Base-by-base conservation (phyloP, 2,113 vertebrate species). In the Scatophagus argus region DNA sequence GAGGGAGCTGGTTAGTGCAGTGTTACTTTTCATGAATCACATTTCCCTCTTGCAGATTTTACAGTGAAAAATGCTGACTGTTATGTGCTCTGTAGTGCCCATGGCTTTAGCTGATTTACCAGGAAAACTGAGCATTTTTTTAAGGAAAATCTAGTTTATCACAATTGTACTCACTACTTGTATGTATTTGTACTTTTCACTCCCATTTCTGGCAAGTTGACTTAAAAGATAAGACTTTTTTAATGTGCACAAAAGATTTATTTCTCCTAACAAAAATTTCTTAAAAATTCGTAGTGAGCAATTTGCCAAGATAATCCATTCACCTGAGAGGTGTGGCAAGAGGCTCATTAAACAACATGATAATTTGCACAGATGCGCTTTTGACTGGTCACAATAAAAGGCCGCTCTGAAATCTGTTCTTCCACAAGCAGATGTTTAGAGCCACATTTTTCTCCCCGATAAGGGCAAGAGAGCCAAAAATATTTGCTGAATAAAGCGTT, bases 11-110 rank as follows among this genome's bases (percentile, higher is more conserved):
- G 23, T 81, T 41, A 23, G 39, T 13, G 34, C 52, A 73, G 41
- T 25, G 38, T 74, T 84, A 47, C 36, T 78, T 77, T 82, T 59
- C 72, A 84, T 68, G 66, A 85, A 73, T 81, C 36, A 34, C n/a
- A 41, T 77, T 72, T 73, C 43, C n/a, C 32, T 41, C 31, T 32
- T 65, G 17, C 29, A 63, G 79, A 61, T 68, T 78, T 75, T 66
- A 58, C 47, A 72, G 44, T 43, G 51, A 23, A 73, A 63, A 80
- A 66, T 32, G 65, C 61, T 58, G 73, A 52, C 62, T 21, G 23
- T 36, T 54, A 4, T 31, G 11, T 66, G 47, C 34, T 41, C 39
- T 47, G 14, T 16, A 16, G 29, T 12, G 47, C 34, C 17, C 32
- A 3, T 31, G 73, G 73, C 74, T 84, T 74, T 60, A 44, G 46